Base-by-base conservation (phyloP, 2,888 invertebrate species). In the Digitonthophagus gazella region DNA sequence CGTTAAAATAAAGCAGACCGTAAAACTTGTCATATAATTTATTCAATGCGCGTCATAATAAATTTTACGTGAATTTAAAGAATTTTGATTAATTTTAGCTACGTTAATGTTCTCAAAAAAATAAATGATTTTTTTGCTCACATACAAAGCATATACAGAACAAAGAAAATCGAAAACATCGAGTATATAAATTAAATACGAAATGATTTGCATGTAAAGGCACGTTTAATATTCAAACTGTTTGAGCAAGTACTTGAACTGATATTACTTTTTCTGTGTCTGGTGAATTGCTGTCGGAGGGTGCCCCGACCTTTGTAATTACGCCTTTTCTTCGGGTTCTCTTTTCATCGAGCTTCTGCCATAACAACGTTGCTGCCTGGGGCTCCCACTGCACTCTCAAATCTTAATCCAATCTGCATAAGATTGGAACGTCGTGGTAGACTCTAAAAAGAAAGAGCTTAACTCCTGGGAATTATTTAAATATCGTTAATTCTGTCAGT, bases 191-290 rank as follows among this genome's bases (percentile, higher is more conserved):
- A 61, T 61, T 16, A 18, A 19, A 14, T 58, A 58, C 18, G 16
- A 16, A 18, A 58, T 57, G 16, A 61, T 61, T 61, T 61, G 6
- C 61, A 61, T 61, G 16, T 61, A 3, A 61, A 61, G 20, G 15
- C 61, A n/a, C 61, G 61, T 61, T 61, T 61, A 61, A 61, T 61
- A 61, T 61, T 61, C 18, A 20, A 61, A 8, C 18, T 61, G 61
- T 61, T 61, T 61, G 61, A 11, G 19, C 16, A 61, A 61, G n/a
- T 61, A 18, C 61, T 61, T 61, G 19, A 61, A 61, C 61, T 3
- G 16, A 19, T 61, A 61, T 61, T 61, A 14, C 61, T 61, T 61
- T 61, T 61, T 61, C 19, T 18, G 4, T 16, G 15, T 19, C 20
- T 18, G 19, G 16, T 5, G 18, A 8, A 15, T 15, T 18, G 61